Conservation (phyloP, 2,888 invertebrate species). For the Tanypteryx hageni region DNA sequence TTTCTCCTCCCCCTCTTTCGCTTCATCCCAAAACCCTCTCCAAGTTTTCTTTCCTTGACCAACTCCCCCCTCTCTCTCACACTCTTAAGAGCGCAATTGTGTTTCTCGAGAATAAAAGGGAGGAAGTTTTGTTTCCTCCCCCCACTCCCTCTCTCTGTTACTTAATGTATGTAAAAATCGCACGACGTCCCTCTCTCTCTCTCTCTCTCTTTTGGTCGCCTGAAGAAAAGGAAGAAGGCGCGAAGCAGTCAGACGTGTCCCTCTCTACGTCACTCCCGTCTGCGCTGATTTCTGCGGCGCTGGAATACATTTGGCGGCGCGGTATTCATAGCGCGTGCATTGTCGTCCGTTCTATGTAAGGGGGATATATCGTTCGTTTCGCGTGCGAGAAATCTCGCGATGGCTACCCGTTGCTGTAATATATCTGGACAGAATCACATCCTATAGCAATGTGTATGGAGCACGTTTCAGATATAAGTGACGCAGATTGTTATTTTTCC, state of each 20-base stretch:
- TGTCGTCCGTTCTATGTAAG: neutral
- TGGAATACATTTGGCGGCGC: neutral
- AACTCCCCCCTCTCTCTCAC: neutral
- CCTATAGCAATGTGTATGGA: too few relatives aligned
- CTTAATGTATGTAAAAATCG: neutral
- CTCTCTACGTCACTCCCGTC: neutral
- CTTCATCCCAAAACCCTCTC: neutral
- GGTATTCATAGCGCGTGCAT: neutral
- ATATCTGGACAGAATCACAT: too few relatives aligned
- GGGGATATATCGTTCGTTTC: too few relatives aligned
- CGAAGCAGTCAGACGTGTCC: neutral
- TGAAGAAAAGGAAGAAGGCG: neutral
- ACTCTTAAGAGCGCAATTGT: neutral
- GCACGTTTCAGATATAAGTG: too few relatives aligned
- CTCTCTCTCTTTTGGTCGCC: neutral
- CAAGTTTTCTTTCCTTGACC: neutral
- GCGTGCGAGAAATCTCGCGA: too few relatives aligned
- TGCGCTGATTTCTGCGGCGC: neutral
- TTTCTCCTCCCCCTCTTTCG: neutral
- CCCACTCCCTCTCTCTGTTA: constrained; percentile 9
- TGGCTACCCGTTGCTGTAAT: too few relatives aligned
- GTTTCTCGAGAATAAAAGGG: too few relatives aligned
- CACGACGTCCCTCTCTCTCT: neutral
- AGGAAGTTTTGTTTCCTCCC: neutral
- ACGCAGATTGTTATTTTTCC: too few relatives aligned